phyloP scores from a whole-genome alignment of 1,140 invertebrate species.

The Diprion similis region DNA sequence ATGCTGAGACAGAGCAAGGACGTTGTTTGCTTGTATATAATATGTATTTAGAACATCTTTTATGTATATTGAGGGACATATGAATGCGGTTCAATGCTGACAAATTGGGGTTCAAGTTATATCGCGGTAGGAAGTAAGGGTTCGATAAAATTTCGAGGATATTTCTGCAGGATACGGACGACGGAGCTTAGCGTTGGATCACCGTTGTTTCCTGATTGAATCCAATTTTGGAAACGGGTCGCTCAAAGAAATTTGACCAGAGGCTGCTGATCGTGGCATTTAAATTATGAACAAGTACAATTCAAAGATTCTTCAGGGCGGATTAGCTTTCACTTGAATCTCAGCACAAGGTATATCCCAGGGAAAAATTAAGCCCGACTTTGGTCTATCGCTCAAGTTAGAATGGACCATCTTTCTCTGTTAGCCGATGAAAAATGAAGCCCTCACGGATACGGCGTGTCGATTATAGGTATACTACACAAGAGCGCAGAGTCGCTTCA shows the following conservation, averaged over 20 bases:
- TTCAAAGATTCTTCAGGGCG: not conserved
- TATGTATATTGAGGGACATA: too few relatives aligned
- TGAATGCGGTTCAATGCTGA: not conserved
- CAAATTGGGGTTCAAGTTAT: not conserved
- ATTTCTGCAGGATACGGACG: conserved; percentile 28
- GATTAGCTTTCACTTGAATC: not conserved
- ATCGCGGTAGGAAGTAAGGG: conserved; percentile 29
- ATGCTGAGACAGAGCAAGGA: too few relatives aligned
- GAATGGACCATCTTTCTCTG: conserved; percentile 42
- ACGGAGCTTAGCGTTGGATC: not conserved
- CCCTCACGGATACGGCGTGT: conserved; percentile 18
- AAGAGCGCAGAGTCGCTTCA: conserved; percentile 29
- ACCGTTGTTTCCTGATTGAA: not conserved
- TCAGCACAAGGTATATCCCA: not conserved
- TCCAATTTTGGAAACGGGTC: not conserved
- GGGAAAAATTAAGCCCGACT: not conserved
- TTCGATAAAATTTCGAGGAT: conserved; percentile 35
- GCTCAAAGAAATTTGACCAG: too few relatives aligned
- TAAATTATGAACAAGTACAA: not conserved
- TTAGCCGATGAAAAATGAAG: conserved; percentile 48
- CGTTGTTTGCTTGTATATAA: too few relatives aligned
- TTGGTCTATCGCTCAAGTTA: not conserved
- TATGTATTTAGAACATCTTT: too few relatives aligned
- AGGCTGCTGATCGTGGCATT: too few relatives aligned
- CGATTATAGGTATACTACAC: not conserved